Conservation (phyloP, 2,888 invertebrate genomes). For the Scaptomyza tumidula region DNA sequence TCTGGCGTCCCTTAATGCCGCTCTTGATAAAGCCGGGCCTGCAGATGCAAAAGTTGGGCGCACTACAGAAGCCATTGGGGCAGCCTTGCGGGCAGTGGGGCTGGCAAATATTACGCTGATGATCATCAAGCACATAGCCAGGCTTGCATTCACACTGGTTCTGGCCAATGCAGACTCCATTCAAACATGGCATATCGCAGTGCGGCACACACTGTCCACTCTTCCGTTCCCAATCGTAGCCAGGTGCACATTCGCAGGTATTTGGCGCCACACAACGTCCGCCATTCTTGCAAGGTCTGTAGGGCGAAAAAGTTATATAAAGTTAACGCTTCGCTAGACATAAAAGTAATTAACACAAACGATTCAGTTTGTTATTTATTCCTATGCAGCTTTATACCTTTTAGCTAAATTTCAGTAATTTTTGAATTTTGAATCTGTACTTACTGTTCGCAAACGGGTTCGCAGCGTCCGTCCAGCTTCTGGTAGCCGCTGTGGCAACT, state of each 20-base stretch:
- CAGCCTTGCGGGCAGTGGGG: constrained; percentile 90
- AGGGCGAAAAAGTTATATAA: background rate
- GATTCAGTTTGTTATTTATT: too few relatives aligned
- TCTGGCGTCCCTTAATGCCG: constrained; percentile 85
- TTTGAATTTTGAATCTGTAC: constrained; percentile 2
- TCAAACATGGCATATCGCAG: constrained; percentile 88
- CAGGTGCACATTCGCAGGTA: constrained; percentile 81
- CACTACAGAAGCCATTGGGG: constrained; percentile 89
- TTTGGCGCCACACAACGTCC: constrained; percentile 84
- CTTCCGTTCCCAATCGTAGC: constrained; percentile 74
- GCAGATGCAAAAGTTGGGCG: constrained; percentile 90
- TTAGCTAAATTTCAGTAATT: too few relatives aligned
- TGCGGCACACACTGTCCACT: constrained; percentile 85
- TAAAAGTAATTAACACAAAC: too few relatives aligned
- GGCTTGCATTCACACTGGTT: constrained; percentile 87
- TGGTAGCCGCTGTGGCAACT: constrained; percentile 86
- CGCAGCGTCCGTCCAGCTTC: constrained; percentile 83
- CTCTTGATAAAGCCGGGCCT: constrained; percentile 87
- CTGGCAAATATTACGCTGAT: constrained; percentile 85
- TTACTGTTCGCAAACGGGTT: constrained; percentile 82
- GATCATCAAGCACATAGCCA: constrained; percentile 85
- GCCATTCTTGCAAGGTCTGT: constrained; percentile 82
- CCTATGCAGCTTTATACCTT: too few relatives aligned
- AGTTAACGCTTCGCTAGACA: too few relatives aligned
- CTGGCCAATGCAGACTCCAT: constrained; percentile 88